Percentiles rank a stretch among this genome's conserved stretches.
Conservation (phyloP, 2,113 vertebrate species). For the Oncorhynchus gorbuscha region DNA sequence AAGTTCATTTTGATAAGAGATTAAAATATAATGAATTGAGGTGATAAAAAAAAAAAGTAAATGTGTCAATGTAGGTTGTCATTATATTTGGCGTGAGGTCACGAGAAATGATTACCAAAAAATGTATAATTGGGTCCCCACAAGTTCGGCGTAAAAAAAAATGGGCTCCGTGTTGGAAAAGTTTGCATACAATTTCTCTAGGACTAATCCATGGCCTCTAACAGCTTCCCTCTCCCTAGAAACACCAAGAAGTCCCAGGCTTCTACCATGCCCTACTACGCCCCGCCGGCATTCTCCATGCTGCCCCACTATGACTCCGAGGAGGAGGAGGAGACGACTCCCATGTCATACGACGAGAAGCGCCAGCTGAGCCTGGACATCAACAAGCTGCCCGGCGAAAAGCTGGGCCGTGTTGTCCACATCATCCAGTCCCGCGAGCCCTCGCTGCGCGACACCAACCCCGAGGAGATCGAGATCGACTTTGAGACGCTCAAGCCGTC, state of each 20-base stretch:
- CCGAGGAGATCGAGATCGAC: slow-evolving; percentile 94
- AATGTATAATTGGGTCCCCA: no score
- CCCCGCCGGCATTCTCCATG: slow-evolving; percentile 39
- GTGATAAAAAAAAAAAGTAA: no score
- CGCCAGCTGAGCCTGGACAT: slow-evolving; percentile 92
- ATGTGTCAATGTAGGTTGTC: no score
- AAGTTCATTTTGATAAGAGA: no score
- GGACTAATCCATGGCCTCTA: no score
- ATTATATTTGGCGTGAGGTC: no score
- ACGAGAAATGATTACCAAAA: no score
- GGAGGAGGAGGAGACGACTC: slow-evolving; percentile 83
- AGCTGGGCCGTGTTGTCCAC: slow-evolving; percentile 90
- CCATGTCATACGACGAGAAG: slow-evolving; percentile 94
- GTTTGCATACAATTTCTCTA: no score
- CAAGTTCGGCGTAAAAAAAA: no score
- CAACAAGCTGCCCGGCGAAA: slow-evolving; percentile 92
- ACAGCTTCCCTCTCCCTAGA: slow-evolving; percentile 45
- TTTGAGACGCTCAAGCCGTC: slow-evolving; percentile 94
- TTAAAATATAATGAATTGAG: no score
- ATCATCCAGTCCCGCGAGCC: slow-evolving; percentile 94
- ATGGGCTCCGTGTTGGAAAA: no score
- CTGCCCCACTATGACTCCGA: slow-evolving; percentile 86
- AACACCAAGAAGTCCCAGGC: slow-evolving; percentile 64
- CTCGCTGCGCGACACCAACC: slow-evolving; percentile 89
- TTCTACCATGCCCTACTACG: slow-evolving; percentile 22